These are phyloP conservation scores for Pomatostomus ruficeps DNA, from an alignment of 2,113 vertebrate species.

Conservation along the genomic window DNA sequence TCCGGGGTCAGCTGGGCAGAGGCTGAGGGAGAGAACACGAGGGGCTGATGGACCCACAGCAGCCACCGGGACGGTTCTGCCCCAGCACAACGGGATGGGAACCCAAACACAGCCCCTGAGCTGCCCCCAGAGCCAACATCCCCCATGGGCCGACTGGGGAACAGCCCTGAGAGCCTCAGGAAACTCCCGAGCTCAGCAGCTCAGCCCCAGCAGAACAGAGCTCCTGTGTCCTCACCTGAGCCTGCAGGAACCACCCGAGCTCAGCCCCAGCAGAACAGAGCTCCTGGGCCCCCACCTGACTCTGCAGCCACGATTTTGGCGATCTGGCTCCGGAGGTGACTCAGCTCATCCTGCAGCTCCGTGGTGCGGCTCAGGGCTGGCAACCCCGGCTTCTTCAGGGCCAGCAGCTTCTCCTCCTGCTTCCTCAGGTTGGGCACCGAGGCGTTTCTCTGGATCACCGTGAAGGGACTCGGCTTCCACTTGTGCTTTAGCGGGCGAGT, in stretches of 20 bases:
- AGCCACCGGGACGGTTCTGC: rapidly evolving
- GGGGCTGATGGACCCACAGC: background rate
- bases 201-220: background rate
- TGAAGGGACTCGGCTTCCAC: conserved; percentile 94
- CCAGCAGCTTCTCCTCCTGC: conserved; percentile 89
- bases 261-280: background rate
- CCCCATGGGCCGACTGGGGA: background rate
- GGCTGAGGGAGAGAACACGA: conserved; percentile 71
- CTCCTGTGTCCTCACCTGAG: conserved; percentile 51
- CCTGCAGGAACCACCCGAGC: rapidly evolving
- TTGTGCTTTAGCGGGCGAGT: conserved; percentile 90
- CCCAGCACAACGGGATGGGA: background rate
- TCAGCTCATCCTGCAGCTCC: conserved; percentile 93
- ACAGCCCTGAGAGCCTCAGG: background rate
- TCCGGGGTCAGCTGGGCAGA: conserved; percentile 90
- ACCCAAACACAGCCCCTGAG: background rate
- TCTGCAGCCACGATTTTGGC: conserved; percentile 90
- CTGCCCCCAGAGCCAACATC: background rate
- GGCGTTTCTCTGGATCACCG: conserved; percentile 94
- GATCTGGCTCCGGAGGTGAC: conserved; percentile 90
- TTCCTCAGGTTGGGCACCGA: conserved; percentile 95
- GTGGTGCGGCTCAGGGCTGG: conserved; percentile 91
- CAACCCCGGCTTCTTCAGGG: conserved; percentile 87
- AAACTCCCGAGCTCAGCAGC: rapidly evolving
- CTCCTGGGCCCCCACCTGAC: conserved; percentile 66